Evolutionary conservation across 1,140 invertebrate species (phyloP).

Genomic region (Phymorhynchus buccinoides): DNA sequence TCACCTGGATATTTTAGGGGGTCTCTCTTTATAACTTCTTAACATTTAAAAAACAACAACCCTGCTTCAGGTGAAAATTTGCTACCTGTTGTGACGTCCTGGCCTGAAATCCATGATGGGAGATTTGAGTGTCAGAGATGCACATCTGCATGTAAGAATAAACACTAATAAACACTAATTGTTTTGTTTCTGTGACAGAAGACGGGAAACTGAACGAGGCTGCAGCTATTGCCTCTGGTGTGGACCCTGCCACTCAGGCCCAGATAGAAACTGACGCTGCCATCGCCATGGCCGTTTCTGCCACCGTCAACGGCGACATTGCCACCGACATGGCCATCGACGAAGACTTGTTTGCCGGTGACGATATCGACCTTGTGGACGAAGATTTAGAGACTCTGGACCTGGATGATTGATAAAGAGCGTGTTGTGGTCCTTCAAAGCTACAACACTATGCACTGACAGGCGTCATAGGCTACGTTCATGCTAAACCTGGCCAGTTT

Average conservation of each 20-base stretch:
- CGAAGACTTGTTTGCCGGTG: conserved; percentile 94
- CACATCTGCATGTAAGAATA: no score
- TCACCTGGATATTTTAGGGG: no score
- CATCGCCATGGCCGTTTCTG: conserved; percentile 65
- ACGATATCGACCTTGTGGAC: conserved; percentile 86
- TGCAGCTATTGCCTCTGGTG: conserved; percentile 52
- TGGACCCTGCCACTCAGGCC: conserved; percentile 29
- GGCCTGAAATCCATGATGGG: no score
- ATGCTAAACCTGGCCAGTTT: no score
- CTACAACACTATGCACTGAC: neutral
- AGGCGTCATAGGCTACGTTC: neutral
- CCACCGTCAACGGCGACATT: conserved; percentile 61
- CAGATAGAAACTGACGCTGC: conserved; percentile 57
- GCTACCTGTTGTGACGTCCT: no score
- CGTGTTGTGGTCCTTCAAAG: neutral
- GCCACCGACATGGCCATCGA: conserved; percentile 83
- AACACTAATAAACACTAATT: no score
- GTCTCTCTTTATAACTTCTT: no score
- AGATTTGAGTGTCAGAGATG: no score
- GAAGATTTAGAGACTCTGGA: conserved; percentile 82
- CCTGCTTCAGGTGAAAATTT: no score
- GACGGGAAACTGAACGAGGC: conserved; percentile 62
- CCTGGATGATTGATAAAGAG: conserved; percentile 54
- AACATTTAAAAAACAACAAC: no score
- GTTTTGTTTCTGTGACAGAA: conserved; percentile 35